Conservation (phyloP, 2,113 vertebrate genomes). For the Pomatostomus ruficeps region DNA sequence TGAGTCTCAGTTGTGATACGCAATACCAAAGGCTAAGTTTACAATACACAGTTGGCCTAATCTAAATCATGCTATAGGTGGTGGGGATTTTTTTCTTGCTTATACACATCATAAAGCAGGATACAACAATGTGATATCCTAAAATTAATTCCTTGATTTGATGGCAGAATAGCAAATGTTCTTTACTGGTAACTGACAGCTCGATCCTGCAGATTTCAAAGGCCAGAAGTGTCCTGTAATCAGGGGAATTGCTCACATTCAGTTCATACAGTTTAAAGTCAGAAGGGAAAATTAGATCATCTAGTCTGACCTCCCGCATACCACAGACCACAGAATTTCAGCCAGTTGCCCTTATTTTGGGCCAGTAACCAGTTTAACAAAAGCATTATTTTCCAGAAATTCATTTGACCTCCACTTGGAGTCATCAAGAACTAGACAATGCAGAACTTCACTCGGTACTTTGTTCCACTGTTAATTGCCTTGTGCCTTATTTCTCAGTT, state of each 20-base stretch:
- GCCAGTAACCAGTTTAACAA: conserved; percentile 32
- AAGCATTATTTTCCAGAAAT: conserved; percentile 48
- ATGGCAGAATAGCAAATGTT: background rate
- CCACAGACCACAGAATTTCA: conserved; percentile 55
- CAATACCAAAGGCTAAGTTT: background rate
- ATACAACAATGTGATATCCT: background rate
- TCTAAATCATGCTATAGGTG: background rate
- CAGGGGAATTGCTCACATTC: background rate
- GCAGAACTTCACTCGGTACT: background rate
- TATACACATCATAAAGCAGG: background rate
- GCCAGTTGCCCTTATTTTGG: background rate
- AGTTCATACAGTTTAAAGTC: background rate
- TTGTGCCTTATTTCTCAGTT: background rate
- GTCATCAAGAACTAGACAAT: conserved; percentile 37
- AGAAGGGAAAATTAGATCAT: conserved; percentile 51
- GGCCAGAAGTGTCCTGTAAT: background rate
- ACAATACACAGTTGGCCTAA: background rate
- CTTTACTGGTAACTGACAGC: background rate
- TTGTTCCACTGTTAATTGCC: background rate
- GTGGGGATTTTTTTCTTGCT: background rate
- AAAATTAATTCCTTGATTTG: background rate
- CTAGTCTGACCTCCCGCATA: background rate
- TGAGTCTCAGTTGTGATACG: background rate
- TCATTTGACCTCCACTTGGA: conserved; percentile 24
- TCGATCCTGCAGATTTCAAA: background rate